phyloP scores from a whole-genome alignment of 2,113 vertebrate genomes.

The Montifringilla adamsi region DNA sequence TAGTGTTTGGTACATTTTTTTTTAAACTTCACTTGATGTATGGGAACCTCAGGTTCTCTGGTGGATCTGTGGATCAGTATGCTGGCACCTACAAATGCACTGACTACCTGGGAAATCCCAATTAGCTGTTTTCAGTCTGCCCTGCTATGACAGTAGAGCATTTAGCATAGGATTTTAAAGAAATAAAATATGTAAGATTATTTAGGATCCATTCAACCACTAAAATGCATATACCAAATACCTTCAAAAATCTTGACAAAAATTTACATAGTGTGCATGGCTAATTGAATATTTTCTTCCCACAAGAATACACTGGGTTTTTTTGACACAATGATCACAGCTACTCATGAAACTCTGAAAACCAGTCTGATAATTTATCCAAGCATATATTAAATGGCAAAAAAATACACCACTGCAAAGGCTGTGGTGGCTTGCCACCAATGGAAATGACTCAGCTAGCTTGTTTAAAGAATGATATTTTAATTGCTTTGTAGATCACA shows the following conservation, averaged over 20 bases:
- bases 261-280: neutral
- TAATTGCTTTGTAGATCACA: slow-evolving; percentile 54
- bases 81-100: neutral
- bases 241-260: neutral
- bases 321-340: neutral
- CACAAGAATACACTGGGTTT: neutral
- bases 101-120: neutral
- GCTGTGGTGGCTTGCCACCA: neutral
- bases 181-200: neutral
- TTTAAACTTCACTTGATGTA: neutral
- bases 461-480: slow-evolving; percentile 24
- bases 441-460: slow-evolving; percentile 37
- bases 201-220: neutral
- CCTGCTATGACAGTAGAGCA: neutral
- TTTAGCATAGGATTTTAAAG: neutral
- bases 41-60: neutral
- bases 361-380: neutral
- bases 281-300: neutral
- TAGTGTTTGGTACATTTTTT: neutral
- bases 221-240: neutral
- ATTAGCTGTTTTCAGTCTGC: neutral
- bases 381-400: neutral
- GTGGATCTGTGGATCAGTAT: neutral
- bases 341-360: neutral
- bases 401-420: neutral